Conservation (phyloP, 1,140 invertebrate species). For the Caerostris darwini region DNA sequence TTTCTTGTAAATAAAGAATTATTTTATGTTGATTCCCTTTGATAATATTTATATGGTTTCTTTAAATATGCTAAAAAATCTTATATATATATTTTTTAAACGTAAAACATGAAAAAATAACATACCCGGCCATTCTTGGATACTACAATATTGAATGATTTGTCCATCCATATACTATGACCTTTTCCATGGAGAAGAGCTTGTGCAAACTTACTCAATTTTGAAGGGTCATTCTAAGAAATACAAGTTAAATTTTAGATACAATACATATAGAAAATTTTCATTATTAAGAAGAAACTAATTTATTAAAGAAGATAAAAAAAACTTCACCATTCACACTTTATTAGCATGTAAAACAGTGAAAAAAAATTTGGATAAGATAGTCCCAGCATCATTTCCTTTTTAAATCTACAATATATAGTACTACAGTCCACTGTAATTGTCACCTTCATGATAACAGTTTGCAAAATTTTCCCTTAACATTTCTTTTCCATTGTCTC, state of each 20-base stretch:
- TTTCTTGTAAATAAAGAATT: too few species aligned
- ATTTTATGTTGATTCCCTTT: too few species aligned
- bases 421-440: too few species aligned
- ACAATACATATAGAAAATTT: too few species aligned
- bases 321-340: background rate
- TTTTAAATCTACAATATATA: too few species aligned
- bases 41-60: too few species aligned
- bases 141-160: slow-evolving; percentile 98
- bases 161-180: slow-evolving; percentile 99
- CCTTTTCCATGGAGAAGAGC: slow-evolving; percentile 96
- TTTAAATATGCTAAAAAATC: background rate
- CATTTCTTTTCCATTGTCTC: too few species aligned
- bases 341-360: background rate
- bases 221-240: slow-evolving; percentile 87
- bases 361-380: too few species aligned
- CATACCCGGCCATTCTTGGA: slow-evolving; percentile 94
- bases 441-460: too few species aligned
- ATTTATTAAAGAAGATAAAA: background rate
- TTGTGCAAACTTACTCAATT: slow-evolving; percentile 92
- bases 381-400: too few species aligned
- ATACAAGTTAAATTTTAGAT: background rate
- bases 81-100: background rate
- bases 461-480: too few species aligned
- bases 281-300: too few species aligned
- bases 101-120: background rate